Conservation (phyloP, 2,113 vertebrate species). For the Miniopterus natalensis region DNA sequence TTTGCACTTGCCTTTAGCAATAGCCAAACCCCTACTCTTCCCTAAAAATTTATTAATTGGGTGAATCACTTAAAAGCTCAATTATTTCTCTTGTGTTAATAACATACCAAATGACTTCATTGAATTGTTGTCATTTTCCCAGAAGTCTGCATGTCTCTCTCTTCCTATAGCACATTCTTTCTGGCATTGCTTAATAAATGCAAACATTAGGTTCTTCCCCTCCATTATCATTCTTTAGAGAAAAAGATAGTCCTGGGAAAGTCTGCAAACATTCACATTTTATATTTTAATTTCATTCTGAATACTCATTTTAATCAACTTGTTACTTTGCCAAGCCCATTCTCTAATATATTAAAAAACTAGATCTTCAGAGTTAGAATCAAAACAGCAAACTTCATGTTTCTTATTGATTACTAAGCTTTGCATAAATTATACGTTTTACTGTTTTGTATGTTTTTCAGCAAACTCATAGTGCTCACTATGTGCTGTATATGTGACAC, state of each 20-base stretch:
- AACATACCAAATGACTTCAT: slow-evolving; percentile 40
- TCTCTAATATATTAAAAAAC: not conserved
- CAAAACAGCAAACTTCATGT: not conserved
- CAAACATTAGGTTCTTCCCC: not conserved
- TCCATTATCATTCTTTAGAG: not conserved
- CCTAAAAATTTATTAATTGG: slow-evolving; percentile 8
- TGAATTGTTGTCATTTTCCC: not conserved
- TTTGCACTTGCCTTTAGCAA: not conserved
- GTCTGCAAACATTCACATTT: not conserved
- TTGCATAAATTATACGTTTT: not conserved
- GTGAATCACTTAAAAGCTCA: slow-evolving; percentile 41
- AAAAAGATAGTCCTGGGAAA: not conserved
- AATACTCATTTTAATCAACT: not conserved
- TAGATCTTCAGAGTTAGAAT: not conserved
- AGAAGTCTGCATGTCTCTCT: not conserved
- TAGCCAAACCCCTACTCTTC: not conserved
- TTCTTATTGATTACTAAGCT: not conserved
- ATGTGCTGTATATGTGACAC: not conserved
- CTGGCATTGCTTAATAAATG: not conserved
- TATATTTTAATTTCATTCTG: slow-evolving; percentile 37
- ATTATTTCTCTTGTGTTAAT: not conserved
- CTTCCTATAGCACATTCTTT: not conserved
- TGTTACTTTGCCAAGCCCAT: not conserved
- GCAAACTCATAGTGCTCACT: not conserved
- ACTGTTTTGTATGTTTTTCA: not conserved